A percentile compares a stretch with the other conserved stretches of the same genome.
Evolutionary conservation across 2,797 vertebrate genomes (phyloP).

Genomic region (Chaetophractus vellerosus): DNA sequence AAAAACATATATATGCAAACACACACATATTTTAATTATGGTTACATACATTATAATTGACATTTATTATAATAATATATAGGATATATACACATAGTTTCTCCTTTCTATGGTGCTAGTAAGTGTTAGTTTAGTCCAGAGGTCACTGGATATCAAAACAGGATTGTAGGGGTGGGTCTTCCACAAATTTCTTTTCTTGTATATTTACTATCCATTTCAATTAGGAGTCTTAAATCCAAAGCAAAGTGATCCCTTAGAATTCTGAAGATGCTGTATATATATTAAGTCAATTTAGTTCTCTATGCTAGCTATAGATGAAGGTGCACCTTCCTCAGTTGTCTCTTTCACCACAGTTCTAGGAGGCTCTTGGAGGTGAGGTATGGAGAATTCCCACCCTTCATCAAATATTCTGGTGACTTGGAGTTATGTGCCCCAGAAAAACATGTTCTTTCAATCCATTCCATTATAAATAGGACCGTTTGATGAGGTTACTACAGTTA

Average conservation of each 20-base stretch:
- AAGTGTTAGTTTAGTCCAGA: neutral
- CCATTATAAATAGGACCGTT: no score
- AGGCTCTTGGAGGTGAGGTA: accelerated
- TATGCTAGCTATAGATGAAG: neutral
- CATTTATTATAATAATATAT: neutral
- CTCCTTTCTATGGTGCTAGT: neutral
- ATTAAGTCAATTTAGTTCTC: neutral
- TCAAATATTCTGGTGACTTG: neutral
- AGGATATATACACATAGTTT: neutral
- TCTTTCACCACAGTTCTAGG: neutral
- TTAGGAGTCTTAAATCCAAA: constrained; percentile 35
- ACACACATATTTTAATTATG: neutral
- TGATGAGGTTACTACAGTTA: no score
- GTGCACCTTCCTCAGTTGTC: neutral
- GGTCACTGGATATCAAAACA: neutral
- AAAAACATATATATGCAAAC: neutral
- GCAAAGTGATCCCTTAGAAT: neutral
- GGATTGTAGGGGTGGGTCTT: neutral
- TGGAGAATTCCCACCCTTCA: neutral
- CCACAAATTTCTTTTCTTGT: neutral
- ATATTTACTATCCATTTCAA: neutral
- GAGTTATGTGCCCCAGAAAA: no score
- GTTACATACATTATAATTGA: neutral
- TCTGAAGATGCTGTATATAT: neutral
- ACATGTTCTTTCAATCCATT: no score